Evolutionary conservation across 2,797 vertebrate genomes (phyloP), one percentile per base, ranked within the genome.

Genomic region (Catamblyrhynchus diadema): DNA sequence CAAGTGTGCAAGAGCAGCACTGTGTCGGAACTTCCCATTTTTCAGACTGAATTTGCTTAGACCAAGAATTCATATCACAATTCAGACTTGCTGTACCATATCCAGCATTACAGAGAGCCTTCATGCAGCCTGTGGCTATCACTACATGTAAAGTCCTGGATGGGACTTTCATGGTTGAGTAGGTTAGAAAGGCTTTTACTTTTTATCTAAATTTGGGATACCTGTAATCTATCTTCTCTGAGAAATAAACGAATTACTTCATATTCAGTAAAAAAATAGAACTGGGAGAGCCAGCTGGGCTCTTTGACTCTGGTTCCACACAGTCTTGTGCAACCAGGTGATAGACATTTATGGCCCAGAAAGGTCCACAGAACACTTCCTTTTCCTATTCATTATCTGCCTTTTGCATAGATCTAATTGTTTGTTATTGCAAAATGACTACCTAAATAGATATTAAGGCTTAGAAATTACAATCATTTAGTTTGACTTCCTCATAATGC

Each of bases 341-440:
- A 53, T 25, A 86, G 67, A 78, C 8, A 41, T 67, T 86, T 74
- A 65, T 27, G 21, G 32, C 27, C 71, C 53, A 74, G 33, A 41
- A 86, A 78, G 53, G 57, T 78, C 77, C 39, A 80, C 0, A 67
- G 53, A 81, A 33, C 69, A 65, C 81, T 91, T 4, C 0, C 6
- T 78, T 91, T 85, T 87, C 79, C 72, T 81, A 22, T 37, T 33
- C 1, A 0, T 85, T 94, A 67, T 51, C 72, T 94, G 69, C 32
- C 57, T 88, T 91, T 91, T 45, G 35, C 47, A 27, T 41, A 70
- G 42, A 88, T 83, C 10, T 7, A 81, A 86, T 70, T 92, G 73
- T 91, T 94, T 95, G 59, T 75, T 72, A 48, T 61, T 85, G 61
- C 67, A 72, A 93, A 95, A 62, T 78, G 39, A 67, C 64, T 60